phyloP scores from a whole-genome alignment of 2,888 invertebrate species.

The Ophion costatus region DNA sequence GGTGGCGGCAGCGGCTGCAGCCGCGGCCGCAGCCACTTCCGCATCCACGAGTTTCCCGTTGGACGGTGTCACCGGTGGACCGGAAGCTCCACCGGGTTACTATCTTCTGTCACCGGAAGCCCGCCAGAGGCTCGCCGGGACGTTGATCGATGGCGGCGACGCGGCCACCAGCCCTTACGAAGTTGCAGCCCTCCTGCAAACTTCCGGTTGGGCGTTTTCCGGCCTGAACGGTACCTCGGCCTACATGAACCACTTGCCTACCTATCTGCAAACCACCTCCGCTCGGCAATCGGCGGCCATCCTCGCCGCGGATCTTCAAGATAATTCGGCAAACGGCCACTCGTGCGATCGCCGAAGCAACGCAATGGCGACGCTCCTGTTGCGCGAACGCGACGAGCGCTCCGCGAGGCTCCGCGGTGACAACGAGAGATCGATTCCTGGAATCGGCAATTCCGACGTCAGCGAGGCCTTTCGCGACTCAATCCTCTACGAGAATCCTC shows the following conservation, averaged over 20 bases:
- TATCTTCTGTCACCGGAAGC: slow-evolving; percentile 81
- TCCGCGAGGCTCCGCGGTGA: slow-evolving; percentile 35
- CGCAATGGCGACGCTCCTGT: slow-evolving; percentile 26
- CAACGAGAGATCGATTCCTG: slow-evolving; percentile 15
- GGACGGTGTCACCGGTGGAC: slow-evolving; percentile 45
- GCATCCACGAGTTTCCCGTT: slow-evolving; percentile 64
- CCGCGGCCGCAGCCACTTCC: slow-evolving; percentile 79
- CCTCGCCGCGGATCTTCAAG: slow-evolving; percentile 59
- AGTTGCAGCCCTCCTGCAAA: slow-evolving; percentile 76
- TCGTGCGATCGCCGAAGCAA: slow-evolving; percentile 53
- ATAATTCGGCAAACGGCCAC: slow-evolving; percentile 39
- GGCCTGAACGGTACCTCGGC: slow-evolving; percentile 73
- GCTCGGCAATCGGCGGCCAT: slow-evolving; percentile 54
- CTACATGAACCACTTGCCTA: slow-evolving; percentile 76
- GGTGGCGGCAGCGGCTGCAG: slow-evolving; percentile 78
- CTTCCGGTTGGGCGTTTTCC: slow-evolving; percentile 78
- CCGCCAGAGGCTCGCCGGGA: slow-evolving; percentile 73
- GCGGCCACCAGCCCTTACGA: slow-evolving; percentile 75
- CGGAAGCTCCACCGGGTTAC: slow-evolving; percentile 73
- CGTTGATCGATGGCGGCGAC: slow-evolving; percentile 62
- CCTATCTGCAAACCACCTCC: slow-evolving; percentile 71
- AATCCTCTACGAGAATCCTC: slow-evolving; percentile 64
- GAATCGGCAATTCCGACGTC: slow-evolving; percentile 25
- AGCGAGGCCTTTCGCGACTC: slow-evolving; percentile 65
- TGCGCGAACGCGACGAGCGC: slow-evolving; percentile 56